Percentiles rank a stretch among this genome's conserved stretches.
These are phyloP conservation scores for Limonius californicus DNA, from an alignment of 1,140 invertebrate species.

Conservation along the genomic window DNA sequence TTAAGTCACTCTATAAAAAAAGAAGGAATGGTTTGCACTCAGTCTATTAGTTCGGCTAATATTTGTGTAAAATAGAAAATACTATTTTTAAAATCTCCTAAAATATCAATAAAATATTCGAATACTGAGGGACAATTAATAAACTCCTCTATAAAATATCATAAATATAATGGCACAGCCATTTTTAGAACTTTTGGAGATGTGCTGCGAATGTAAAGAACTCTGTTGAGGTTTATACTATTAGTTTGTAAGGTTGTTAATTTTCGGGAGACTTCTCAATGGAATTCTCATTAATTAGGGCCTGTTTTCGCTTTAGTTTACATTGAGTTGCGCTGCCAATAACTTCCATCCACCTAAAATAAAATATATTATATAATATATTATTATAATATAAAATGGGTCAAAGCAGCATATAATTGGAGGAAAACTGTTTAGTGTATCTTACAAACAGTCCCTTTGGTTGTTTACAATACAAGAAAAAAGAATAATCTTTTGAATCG, in stretches of 20 bases:
- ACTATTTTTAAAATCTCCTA: neutral
- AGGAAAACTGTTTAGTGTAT: no score
- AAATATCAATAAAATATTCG: neutral
- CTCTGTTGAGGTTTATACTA: neutral
- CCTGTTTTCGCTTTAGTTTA: slow-evolving; percentile 37
- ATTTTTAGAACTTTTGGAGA: slow-evolving; percentile 4
- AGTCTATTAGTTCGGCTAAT: neutral
- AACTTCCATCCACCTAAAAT: slow-evolving; percentile 73
- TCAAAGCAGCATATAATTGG: no score
- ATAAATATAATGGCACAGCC: slow-evolving; percentile 22
- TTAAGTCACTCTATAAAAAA: neutral
- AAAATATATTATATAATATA: no score
- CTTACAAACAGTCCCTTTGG: no score
- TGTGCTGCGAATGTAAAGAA: neutral
- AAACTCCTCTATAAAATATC: neutral
- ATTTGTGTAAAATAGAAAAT: neutral
- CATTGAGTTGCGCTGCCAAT: slow-evolving; percentile 63
- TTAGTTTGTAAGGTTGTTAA: slow-evolving; percentile 19
- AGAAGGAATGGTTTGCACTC: neutral
- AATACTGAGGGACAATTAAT: neutral
- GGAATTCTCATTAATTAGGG: slow-evolving; percentile 39
- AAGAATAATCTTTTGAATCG: no score
- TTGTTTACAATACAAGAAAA: no score
- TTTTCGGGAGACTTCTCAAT: slow-evolving; percentile 43
- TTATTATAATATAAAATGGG: no score